Evolutionary conservation across 1,140 invertebrate genomes (phyloP), one percentile per base, ranked within the genome.

Genomic region (Drosophila albomicans): DNA sequence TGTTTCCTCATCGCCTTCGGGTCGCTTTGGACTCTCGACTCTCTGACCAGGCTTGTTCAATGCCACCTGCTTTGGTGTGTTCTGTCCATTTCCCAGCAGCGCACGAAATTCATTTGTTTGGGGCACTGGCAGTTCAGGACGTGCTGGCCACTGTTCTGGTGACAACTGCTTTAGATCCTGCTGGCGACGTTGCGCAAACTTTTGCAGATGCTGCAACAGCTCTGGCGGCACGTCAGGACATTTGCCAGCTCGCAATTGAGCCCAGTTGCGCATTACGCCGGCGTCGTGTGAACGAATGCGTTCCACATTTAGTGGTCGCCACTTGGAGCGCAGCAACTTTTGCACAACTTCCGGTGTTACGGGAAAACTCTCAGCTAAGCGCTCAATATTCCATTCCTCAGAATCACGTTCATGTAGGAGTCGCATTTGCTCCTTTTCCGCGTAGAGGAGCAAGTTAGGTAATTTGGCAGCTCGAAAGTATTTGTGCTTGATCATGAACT

Each of bases 381-480:
- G 95, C 67, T 96, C 95, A 3, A 94, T 81, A 2, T 94, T 95
- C 96, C 97, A 98, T 81, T 95, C 94, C 35, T 95, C 93, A 8
- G 96, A 95, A 92, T 97, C 93, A 11, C 93, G 93, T 16, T 93
- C 74, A 82, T 96, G 94, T 1, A 98, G 93, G 74, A 95, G 94
- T 52, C 94, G 93, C 52, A 98, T 97, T 92, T 97, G 95, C 92
- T 97, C 94, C 88, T 96, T 98, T 88, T 98, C 97, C 73, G 95
- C 94, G 94, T 95, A 97, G 1, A 96, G 97, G 62, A 98, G 82
- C n/a, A 98, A 94, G 82, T 95, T 96, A 0, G 95, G 94, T 65
- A 95, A 93, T 65, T 94, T 94, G 61, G 94, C 93, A 73, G 95
- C 93, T 51, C 95, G 95, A 84, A 97, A 96, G 85, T 96, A 97